phyloP scores from a whole-genome alignment of 1,140 invertebrate genomes.

The Globodera rostochiensis region DNA sequence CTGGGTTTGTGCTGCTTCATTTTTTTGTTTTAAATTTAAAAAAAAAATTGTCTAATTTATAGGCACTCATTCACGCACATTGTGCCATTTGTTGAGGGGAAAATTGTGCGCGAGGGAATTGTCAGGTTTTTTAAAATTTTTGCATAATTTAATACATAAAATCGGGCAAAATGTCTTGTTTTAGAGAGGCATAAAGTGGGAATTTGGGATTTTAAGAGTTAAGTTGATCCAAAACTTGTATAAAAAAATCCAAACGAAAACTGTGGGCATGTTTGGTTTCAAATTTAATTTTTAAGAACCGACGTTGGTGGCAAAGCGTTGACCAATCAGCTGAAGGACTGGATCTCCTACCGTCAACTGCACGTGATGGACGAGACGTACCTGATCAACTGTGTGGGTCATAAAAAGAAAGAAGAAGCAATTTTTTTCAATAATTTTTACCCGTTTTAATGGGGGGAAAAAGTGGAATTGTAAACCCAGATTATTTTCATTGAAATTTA shows the following conservation, averaged over 20 bases:
- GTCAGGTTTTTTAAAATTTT: too few relatives aligned
- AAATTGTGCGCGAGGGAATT: conserved; percentile 68
- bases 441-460: too few relatives aligned
- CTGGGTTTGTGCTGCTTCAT: conserved; percentile 69
- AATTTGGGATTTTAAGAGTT: too few relatives aligned
- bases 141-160: too few relatives aligned
- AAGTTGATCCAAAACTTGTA: too few relatives aligned
- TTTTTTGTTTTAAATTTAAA: not conserved
- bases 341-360: conserved; percentile 91
- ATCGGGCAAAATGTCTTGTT: too few relatives aligned
- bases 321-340: conserved; percentile 96
- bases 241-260: too few relatives aligned
- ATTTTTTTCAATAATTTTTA: too few relatives aligned
- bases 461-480: too few relatives aligned
- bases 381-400: conserved; percentile 79
- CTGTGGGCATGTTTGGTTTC: too few relatives aligned
- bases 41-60: not conserved
- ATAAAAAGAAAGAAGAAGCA: conserved; percentile 63
- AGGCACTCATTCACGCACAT: conserved; percentile 90
- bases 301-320: conserved; percentile 94
- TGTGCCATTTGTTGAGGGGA: conserved; percentile 87
- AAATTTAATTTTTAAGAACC: conserved; percentile 71
- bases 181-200: too few relatives aligned
- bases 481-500: too few relatives aligned
- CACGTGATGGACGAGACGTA: conserved; percentile 99